Base-by-base conservation (phyloP, 2,888 invertebrate genomes). In the Diachrysia chrysitis region DNA sequence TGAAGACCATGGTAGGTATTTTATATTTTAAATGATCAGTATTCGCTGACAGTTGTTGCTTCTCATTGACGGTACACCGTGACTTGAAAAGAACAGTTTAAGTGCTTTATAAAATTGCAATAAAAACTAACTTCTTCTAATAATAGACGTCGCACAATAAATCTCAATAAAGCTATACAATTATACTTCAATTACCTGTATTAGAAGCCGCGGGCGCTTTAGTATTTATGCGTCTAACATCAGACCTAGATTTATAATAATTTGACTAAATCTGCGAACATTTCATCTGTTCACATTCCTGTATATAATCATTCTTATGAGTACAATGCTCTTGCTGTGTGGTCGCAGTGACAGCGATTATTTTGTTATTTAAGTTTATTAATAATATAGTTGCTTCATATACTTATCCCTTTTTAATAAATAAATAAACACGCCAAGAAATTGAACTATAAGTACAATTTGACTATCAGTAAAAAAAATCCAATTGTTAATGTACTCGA, bases 301-400 rank as follows among this genome's bases (percentile, higher is more conserved):
- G 55, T 78, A 57, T 64, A 59, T 74, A 71, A 78, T 69, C 66
- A 66, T 75, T 69, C 35, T 58, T 54, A 42, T 35, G 23, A 71
- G 76, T 76, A 65, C 76, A 61, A 62, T 62, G 65, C 51, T 58
- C 60, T 21, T 35, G 70, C 12, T 21, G 64, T 55, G 42, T 48
- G 62, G 73, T 66, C 62, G 14, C 57, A 54, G 54, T 65, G 46
- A 51, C 56, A 59, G 65, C 73, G 64, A 12, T 55, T 21, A 51
- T 19, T 21, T 46, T 53, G 6, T 29, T n/a, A n/a, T n/a, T n/a
- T n/a, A n/a, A n/a, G 2, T 25, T 29, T 29, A 29, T 29, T 29
- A 29, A n/a, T n/a, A n/a, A n/a, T n/a, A n/a, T n/a, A n/a, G n/a
- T n/a, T n/a, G n/a, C n/a, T n/a, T n/a, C n/a, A n/a, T n/a, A n/a